Evolutionary conservation across 2,797 vertebrate genomes (phyloP), one percentile per base, ranked within the genome.

Genomic region (Coregonus sp.): DNA sequence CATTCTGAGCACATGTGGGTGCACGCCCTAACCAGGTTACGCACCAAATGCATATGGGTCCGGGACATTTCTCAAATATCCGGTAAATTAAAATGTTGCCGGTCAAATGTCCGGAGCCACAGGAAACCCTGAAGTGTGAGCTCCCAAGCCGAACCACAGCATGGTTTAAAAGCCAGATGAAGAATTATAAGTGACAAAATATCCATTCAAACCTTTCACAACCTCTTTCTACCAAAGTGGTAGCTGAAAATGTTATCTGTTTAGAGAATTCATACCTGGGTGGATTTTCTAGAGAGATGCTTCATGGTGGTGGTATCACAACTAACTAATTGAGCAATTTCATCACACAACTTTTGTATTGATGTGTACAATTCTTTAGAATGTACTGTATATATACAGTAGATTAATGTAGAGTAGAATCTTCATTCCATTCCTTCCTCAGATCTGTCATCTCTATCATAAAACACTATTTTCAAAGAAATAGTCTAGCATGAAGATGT

Each of bases 161-260:
- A 75, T 20, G 71, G 65, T 80, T 73, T 59, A 75, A 79, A 77
- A 52, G 74, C 67, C 35, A 54, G 72, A 80, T 70, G 75, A 80
- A 78, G 80, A 81, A 79, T 88, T 80, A 76, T 75, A 79, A 77
- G 81, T 67, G 65, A 82, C 67, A 63, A 14, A 80, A 66, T 59
- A 74, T 80, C 80, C 40, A 52, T 80, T 33, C 31, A 33, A 33
- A 33, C 31, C 31, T 33, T 33, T 33, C 3, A 33, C 31, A 33
- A 33, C 31, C 31, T 33, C 31, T 59, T 72, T 80, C 80, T 31
- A 52, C 79, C 35, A 15, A 54, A 75, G 56, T 16, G 12, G 71
- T 73, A 78, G 40, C 70, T 59, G 75, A 9, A 82, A 70, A 73
- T 73, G 31, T 75, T 78, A 18, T 47, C 56, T 29, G 47, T 65